phyloP scores from a whole-genome alignment of 1,140 invertebrate species.

The Cryptotermes secundus region DNA sequence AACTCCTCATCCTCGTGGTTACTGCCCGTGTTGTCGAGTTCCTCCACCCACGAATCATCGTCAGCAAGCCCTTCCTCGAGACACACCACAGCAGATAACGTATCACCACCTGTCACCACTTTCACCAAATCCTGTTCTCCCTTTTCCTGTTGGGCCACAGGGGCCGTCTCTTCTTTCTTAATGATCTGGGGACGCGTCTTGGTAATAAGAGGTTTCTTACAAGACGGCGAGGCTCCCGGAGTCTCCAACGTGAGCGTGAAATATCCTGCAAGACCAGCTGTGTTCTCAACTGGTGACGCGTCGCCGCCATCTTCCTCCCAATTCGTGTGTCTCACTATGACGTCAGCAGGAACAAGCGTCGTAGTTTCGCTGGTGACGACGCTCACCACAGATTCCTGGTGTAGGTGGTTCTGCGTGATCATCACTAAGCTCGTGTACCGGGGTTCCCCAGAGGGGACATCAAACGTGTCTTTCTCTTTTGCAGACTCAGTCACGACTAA shows the following conservation, averaged over 20 bases:
- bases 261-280: conserved; percentile 36
- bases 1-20: conserved; percentile 60
- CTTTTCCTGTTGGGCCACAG: neutral
- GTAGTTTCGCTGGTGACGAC: conserved; percentile 44
- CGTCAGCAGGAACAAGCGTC: conserved; percentile 45
- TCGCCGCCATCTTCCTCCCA: conserved; percentile 44
- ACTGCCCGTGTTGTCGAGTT: conserved; percentile 59
- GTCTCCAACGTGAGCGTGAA: conserved; percentile 37
- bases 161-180: conserved; percentile 35
- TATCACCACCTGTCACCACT: conserved; percentile 63
- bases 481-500: conserved; percentile 14
- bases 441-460: conserved; percentile 41
- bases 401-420: conserved; percentile 64
- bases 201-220: conserved; percentile 27
- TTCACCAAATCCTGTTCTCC: conserved; percentile 52
- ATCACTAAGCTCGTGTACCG: conserved; percentile 83
- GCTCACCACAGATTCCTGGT: conserved; percentile 47
- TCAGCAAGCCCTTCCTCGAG: conserved; percentile 81
- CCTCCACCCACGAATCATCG: conserved; percentile 85
- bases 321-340: conserved; percentile 39
- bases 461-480: conserved; percentile 8
- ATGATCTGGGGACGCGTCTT: conserved; percentile 26
- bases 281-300: conserved; percentile 24
- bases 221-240: neutral
- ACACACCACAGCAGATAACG: conserved; percentile 67